These are phyloP conservation scores for Diachasmimorpha longicaudata DNA, from an alignment of 1,140 invertebrate species.

Conservation along the genomic window DNA sequence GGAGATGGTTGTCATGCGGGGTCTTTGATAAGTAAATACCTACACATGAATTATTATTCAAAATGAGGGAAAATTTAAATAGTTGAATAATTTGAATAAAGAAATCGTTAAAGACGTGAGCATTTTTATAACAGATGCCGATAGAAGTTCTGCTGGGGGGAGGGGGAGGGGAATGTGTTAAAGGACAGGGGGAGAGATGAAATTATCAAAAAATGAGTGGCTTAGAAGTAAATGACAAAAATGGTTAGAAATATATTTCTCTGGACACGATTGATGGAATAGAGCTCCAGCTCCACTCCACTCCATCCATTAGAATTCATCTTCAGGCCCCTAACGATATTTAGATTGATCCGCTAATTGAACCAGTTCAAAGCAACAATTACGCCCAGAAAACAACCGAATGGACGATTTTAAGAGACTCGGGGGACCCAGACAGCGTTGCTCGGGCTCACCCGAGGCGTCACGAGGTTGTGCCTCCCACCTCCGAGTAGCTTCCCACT, in stretches of 20 bases:
- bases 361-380: background rate
- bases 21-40: too few relatives aligned
- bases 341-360: background rate
- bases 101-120: background rate
- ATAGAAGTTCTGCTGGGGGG: too few relatives aligned
- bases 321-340: background rate
- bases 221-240: too few relatives aligned
- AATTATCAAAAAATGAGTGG: too few relatives aligned
- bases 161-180: too few relatives aligned
- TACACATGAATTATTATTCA: background rate
- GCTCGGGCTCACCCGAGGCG: slow-evolving; percentile 17
- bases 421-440: background rate
- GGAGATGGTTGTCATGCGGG: background rate
- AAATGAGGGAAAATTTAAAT: background rate
- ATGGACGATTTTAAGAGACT: background rate
- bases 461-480: slow-evolving; percentile 12
- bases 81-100: background rate
- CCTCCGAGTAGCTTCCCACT: slow-evolving; percentile 19
- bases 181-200: too few relatives aligned
- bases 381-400: background rate
- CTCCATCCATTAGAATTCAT: background rate
- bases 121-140: too few relatives aligned
- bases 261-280: too few relatives aligned
- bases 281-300: too few relatives aligned
- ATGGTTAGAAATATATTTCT: too few relatives aligned